These are phyloP conservation scores for Tethya wilhelma DNA, from an alignment of 37 sponge, comb jelly and placozoan species.

Conservation along the genomic window DNA sequence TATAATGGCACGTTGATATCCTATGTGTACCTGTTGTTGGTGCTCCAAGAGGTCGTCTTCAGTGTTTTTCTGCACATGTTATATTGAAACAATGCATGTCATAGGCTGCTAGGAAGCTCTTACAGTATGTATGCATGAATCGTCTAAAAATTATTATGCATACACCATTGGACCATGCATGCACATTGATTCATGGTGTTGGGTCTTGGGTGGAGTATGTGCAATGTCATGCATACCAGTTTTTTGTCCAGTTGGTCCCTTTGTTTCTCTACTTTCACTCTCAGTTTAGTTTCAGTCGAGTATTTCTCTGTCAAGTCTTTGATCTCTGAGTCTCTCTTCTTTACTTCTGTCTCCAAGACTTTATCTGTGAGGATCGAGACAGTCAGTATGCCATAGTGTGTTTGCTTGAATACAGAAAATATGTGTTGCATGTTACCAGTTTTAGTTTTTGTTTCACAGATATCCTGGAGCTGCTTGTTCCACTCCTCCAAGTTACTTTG, in stretches of 20 bases:
- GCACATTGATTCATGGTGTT: too few species aligned
- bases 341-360: conserved; percentile 36
- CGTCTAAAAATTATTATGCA: not conserved
- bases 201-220: too few species aligned
- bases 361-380: conserved; percentile 29
- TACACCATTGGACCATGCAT: not conserved
- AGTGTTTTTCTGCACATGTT: conserved; percentile 13
- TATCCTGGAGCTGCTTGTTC: conserved; percentile 69
- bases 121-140: not conserved
- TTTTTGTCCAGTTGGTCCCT: conserved; percentile 25
- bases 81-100: not conserved
- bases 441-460: conserved; percentile 53
- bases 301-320: conserved; percentile 38
- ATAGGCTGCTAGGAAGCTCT: not conserved
- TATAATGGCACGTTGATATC: too few species aligned
- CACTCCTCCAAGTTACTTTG: conserved; percentile 69
- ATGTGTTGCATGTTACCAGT: conserved; percentile 49
- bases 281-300: conserved; percentile 31
- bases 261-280: conserved; percentile 43
- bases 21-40: conserved; percentile 26
- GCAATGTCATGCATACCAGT: conserved; percentile 40
- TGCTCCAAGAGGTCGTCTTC: conserved; percentile 13
- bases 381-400: not conserved
- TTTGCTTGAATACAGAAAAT: not conserved
- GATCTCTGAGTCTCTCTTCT: conserved; percentile 54